A percentile compares a stretch with the other conserved stretches of the same genome.
Evolutionary conservation across 2,113 vertebrate species (phyloP).

Genomic region (Neolamprologus ventralis): DNA sequence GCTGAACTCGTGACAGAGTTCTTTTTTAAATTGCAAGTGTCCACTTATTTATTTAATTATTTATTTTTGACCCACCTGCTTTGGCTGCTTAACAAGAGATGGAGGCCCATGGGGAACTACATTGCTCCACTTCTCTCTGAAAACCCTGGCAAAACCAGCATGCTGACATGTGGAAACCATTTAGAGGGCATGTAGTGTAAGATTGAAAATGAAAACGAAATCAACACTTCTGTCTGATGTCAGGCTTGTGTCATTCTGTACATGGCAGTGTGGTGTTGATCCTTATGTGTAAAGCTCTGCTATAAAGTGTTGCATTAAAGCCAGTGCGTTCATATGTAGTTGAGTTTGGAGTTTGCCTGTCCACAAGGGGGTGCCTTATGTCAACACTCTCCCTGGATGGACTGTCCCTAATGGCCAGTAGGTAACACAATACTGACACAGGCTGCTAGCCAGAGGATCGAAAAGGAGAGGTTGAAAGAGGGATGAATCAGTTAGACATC

Average conservation of each 20-base stretch:
- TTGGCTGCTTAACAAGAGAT: background rate
- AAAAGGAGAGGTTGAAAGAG: background rate
- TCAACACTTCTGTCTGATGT: background rate
- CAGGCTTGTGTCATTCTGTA: background rate
- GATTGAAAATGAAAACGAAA: background rate
- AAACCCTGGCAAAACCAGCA: background rate
- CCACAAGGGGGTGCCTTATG: slow-evolving; percentile 52
- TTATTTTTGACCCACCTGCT: background rate
- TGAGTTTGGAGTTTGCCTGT: background rate
- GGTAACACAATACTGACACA: background rate
- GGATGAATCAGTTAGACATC: slow-evolving; percentile 22
- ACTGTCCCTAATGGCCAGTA: background rate
- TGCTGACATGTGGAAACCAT: background rate
- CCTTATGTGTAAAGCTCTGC: background rate
- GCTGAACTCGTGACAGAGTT: background rate
- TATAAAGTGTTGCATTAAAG: background rate
- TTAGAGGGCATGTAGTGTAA: background rate
- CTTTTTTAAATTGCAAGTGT: background rate
- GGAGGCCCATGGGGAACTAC: background rate
- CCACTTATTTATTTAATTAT: background rate
- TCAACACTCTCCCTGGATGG: background rate
- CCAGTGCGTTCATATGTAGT: background rate
- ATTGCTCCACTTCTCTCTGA: background rate
- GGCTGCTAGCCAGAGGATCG: background rate
- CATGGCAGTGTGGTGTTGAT: background rate